Base-by-base conservation (phyloP, 2,113 vertebrate genomes). In the Prietella phreatophila region DNA sequence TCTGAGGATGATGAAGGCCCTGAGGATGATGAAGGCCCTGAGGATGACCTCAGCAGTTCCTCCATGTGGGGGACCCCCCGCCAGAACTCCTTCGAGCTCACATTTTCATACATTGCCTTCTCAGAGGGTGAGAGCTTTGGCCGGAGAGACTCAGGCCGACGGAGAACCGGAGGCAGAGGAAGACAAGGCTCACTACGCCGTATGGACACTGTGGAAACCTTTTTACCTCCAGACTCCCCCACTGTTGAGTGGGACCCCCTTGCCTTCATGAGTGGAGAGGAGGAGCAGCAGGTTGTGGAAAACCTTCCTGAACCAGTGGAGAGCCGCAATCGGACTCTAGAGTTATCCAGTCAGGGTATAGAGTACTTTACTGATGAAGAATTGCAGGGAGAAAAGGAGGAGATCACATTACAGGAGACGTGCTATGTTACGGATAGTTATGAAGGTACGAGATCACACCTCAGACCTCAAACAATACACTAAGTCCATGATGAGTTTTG, bases 91-190 rank as follows among this genome's bases (percentile, higher is more conserved):
- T 91, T 89, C 0, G 97, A 98, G 94, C 95, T 96, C 92, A 97
- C 96, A 50, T 97, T 98, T 91, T 97, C 97, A 79, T 97, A 97
- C 93, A 95, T 97, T 10, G 96, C 97, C 91, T 96, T 97, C 3
- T 94, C 95, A 0, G 95, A 96, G 56, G 85, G 94, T 0, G 94
- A 95, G 22, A 92, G 93, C 3, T 89, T 92, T 7, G 91, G 92
- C 0, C 89, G 93, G 19, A 94, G 93, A 90, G 93, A 92, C 61
- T 94, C 92, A 0, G 93, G 89, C 88, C 93, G 91, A 69, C 94
- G 95, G 61, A 90, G 95, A 87, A 90, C 42, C 0, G 83, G 92
- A 58, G 92, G 85, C 61, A 93, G 91, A 90, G 92, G 93, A 61
- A 88, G 87, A 82, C 91, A 78, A 61, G 65, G 92, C 17, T 88